phyloP scores from a whole-genome alignment of 2,797 vertebrate species.

The Lophius americanus region DNA sequence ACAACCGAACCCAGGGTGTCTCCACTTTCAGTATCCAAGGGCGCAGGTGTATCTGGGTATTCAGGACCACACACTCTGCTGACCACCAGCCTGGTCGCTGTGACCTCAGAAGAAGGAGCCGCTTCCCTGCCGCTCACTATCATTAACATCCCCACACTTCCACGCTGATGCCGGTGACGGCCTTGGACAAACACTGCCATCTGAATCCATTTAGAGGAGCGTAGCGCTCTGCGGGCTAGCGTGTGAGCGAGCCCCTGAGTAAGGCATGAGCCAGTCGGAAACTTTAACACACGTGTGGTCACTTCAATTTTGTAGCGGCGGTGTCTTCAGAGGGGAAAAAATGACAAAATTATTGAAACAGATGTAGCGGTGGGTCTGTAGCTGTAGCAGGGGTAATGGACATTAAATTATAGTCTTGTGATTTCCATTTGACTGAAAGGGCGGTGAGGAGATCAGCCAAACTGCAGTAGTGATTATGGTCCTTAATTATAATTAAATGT shows the following conservation, averaged over 20 bases:
- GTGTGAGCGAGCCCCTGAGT: slow-evolving; percentile 59
- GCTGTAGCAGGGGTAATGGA: slow-evolving; percentile 65
- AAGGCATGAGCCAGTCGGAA: slow-evolving; percentile 70
- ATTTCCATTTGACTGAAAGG: slow-evolving; percentile 57
- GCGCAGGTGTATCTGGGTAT: slow-evolving; percentile 73
- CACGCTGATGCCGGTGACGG: slow-evolving; percentile 62
- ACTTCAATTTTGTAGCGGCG: slow-evolving; percentile 73
- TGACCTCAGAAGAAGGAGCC: slow-evolving; percentile 67
- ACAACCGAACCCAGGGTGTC: slow-evolving; percentile 56
- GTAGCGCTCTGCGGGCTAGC: slow-evolving; percentile 63
- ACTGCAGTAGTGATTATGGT: slow-evolving; percentile 53
- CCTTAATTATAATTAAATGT: slow-evolving; percentile 59
- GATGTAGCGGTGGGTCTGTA: slow-evolving; percentile 74
- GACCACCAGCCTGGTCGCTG: slow-evolving; percentile 58
- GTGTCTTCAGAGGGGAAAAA: slow-evolving; percentile 67
- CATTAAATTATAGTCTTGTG: slow-evolving; percentile 71
- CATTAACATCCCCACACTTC: slow-evolving; percentile 77
- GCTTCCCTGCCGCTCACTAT: slow-evolving; percentile 70
- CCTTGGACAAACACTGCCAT: slow-evolving; percentile 81
- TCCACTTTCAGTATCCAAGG: slow-evolving; percentile 65
- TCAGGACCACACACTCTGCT: slow-evolving; percentile 76
- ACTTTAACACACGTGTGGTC: slow-evolving; percentile 81
- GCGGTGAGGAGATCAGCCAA: slow-evolving; percentile 50
- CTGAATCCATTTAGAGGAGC: slow-evolving; percentile 75
- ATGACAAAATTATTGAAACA: slow-evolving; percentile 78